These are phyloP conservation scores for Pogona vitticeps DNA, from an alignment of 2,113 vertebrate genomes.

Conservation along the genomic window DNA sequence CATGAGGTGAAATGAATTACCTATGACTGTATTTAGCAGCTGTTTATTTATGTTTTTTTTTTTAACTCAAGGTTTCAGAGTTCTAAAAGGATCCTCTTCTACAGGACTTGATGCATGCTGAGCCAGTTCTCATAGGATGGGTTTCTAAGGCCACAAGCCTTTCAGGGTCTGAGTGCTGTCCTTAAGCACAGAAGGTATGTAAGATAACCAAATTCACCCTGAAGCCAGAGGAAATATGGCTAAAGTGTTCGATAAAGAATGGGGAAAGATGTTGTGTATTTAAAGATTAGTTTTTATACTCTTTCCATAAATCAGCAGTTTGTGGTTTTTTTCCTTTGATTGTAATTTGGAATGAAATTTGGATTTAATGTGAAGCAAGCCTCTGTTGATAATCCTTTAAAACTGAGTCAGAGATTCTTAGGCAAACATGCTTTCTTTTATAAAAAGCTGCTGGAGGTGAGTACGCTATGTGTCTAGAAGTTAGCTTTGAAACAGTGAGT, in stretches of 20 bases:
- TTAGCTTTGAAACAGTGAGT: neutral
- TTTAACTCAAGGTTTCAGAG: neutral
- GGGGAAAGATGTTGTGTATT: neutral
- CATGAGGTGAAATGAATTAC: neutral
- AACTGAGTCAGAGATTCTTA: no score
- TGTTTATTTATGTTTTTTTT: neutral
- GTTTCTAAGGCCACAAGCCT: neutral
- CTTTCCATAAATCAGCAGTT: neutral
- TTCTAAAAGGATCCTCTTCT: neutral
- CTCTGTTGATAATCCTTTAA: neutral
- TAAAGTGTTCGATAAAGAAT: neutral
- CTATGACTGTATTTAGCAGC: neutral
- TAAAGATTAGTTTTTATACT: neutral
- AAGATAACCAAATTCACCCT: neutral
- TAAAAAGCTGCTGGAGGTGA: no score
- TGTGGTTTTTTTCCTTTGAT: neutral
- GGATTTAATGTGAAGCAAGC: neutral
- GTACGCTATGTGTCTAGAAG: neutral
- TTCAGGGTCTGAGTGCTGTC: neutral
- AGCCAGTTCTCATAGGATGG: neutral
- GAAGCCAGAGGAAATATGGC: neutral
- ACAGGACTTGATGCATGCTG: neutral
- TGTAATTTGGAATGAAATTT: neutral
- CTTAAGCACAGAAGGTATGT: slow-evolving; percentile 16
- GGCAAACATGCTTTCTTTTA: no score